Base-by-base conservation (phyloP, 2,113 vertebrate species). In the Larimichthys crocea region DNA sequence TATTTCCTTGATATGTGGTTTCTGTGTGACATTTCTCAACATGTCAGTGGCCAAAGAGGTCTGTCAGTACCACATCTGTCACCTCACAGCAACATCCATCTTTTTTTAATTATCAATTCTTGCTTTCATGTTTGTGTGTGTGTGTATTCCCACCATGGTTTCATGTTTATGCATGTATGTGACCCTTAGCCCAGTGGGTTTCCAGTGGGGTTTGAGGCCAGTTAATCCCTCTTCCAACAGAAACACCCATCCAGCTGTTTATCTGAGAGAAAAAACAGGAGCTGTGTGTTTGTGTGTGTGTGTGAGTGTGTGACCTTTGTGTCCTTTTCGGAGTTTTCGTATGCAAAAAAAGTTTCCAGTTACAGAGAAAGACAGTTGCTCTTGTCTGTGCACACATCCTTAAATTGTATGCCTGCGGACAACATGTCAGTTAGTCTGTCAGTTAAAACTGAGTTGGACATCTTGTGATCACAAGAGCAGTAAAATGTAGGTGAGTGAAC, bases 231-330 rank as follows among this genome's bases (percentile, higher is more conserved):
- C 40, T 6, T 52, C 76, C 60, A 82, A 65, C 11, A 20, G 12
- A 79, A 82, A 81, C 74, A 78, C 1, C 22, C 57, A 55, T 44
- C 17, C 83, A 80, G 78, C 83, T 82, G 64, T 67, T 80, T 78
- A 80, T 86, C 75, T 44, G 55, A 16, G 24, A 70, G 48, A 75
- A 49, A 40, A 70, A 46, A 59, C 59, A 57, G 53, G 40, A 50
- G 10, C 5, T 44, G 0, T 42, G 2, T 80, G 12, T 67, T 49
- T 61, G 4, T 22, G 22, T 76, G 67, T 9, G 57, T 57, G 57
- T 57, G n/a, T 77, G 40, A 50, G 52, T 59, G 72, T 35, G 19
- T 71, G 67, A 20, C 16, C 3, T 49, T 42, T 74, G 60, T 46
- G 50, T 42, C 29, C 20, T 40, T 56, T 53, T 3, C 14, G 0